phyloP scores from a whole-genome alignment of 2,888 invertebrate genomes.

The Cecidostiba fungosa region DNA sequence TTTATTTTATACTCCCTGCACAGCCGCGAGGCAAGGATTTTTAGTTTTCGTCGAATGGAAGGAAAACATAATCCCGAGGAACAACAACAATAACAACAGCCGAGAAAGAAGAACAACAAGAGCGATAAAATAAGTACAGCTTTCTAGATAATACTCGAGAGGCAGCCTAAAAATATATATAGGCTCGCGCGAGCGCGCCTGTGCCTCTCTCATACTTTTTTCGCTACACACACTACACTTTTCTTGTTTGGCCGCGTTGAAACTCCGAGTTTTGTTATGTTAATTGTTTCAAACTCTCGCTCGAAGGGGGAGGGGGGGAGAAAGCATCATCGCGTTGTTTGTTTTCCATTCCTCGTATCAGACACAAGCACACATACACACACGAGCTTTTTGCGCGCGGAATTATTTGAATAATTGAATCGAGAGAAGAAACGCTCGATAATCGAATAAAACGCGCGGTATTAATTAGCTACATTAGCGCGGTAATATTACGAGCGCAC shows the following conservation, averaged over 20 bases:
- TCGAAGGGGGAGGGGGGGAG: constrained; percentile 44
- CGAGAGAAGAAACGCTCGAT: background rate
- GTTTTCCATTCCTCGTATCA: constrained; percentile 73
- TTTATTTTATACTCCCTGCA: background rate
- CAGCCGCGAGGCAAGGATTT: background rate
- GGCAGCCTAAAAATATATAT: constrained; percentile 6
- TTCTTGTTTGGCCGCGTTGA: constrained; percentile 35
- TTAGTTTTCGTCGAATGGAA: constrained; percentile 10
- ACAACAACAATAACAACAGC: background rate
- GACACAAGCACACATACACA: background rate
- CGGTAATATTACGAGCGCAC: background rate
- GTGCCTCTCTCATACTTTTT: background rate
- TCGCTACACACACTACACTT: background rate
- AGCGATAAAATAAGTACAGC: constrained; percentile 9
- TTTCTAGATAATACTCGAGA: background rate
- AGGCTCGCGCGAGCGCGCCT: background rate
- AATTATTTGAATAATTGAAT: background rate
- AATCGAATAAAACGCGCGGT: constrained; percentile 37
- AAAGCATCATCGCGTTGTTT: constrained; percentile 78
- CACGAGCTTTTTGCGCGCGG: background rate
- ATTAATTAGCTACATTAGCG: constrained; percentile 47
- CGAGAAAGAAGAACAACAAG: background rate
- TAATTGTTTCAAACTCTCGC: constrained; percentile 79
- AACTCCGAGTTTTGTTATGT: constrained; percentile 76
- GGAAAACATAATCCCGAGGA: constrained; percentile 4